Conservation (phyloP, 2,888 invertebrate genomes). For the Amphipoea lucens region DNA sequence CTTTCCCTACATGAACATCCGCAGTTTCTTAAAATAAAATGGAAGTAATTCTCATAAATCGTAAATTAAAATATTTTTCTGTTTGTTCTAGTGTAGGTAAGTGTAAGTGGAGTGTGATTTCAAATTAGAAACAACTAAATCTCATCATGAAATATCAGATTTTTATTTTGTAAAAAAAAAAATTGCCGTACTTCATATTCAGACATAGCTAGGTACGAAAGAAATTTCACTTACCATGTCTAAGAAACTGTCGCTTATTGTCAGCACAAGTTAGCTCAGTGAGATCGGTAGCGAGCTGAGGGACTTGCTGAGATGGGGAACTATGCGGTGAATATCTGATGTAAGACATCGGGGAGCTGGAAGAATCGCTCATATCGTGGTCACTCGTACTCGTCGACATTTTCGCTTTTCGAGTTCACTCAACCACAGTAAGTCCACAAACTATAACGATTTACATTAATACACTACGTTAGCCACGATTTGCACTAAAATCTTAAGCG, state of each 20-base stretch:
- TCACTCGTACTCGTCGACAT: conserved; percentile 76
- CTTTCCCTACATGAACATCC: not conserved
- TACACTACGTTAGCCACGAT: conserved; percentile 8
- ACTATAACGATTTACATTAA: conserved; percentile 22
- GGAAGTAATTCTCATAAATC: not conserved
- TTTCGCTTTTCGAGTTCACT: conserved; percentile 31
- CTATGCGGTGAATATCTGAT: conserved; percentile 77
- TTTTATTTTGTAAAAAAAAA: too few relatives aligned
- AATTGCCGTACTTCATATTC: not conserved
- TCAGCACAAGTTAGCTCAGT: conserved; percentile 79
- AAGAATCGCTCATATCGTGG: conserved; percentile 80
- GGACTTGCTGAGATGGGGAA: conserved; percentile 85
- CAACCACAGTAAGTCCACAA: conserved; percentile 23
- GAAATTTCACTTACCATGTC: conserved; percentile 64
- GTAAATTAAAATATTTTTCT: not conserved
- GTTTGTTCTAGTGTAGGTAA: not conserved
- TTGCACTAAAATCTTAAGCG: not conserved
- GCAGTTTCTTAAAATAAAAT: not conserved
- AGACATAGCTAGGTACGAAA: not conserved
- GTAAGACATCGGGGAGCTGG: conserved; percentile 78
- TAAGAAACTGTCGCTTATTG: conserved; percentile 57
- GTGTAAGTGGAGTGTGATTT: not conserved
- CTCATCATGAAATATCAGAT: not conserved
- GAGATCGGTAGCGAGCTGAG: conserved; percentile 79
- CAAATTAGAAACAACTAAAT: not conserved